Base-by-base conservation (phyloP, 1,140 invertebrate species). In the Meloidogyne hapla region DNA sequence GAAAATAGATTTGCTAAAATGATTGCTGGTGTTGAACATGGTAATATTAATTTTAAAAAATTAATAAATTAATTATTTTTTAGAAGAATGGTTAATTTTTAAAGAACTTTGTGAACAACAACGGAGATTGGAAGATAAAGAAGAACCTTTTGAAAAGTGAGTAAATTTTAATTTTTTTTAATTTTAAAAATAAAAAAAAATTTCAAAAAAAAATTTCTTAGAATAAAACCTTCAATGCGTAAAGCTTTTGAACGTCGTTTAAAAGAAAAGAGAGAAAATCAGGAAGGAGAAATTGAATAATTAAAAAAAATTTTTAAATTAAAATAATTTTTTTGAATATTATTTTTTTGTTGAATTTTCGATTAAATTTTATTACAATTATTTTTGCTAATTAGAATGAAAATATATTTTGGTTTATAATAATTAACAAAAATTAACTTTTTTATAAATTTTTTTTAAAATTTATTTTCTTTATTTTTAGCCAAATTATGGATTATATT, bases 61-160 rank as follows among this genome's bases (percentile, higher is more conserved):
- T 56, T n/a, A 56, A 48, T 48, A 48, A 48, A 18, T 48, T 18
- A 48, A 6, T 56, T 56, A 56, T 5, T 56, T 56, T 56, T 56
- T 56, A 56, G 83, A 86, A 26, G 83, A 84, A 75, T 84, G 83
- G 83, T 64, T 77, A 8, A 74, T 81, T 12, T 84, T 76, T 68
- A 69, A 65, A 28, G 64, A 76, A n/a, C n/a, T 83, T 5, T 68
- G 63, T n/a, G 78, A 72, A n/a, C 82, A 84, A 63, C 68, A 77
- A 56, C 33, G 67, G 9, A 68, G 64, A 61, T 61, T 77, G 42
- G 23, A 42, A 33, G 45, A 71, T 21, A 82, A 79, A 61, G 82
- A 86, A 12, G 72, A 73, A n/a, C 74, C 82, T n/a, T 84, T 75
- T 76, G 83, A 85, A 66, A 75, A 75, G 64, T 62, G 15, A 25